These are phyloP conservation scores for Petrocephalus zakoni DNA, from an alignment of 2,113 vertebrate genomes.

Conservation along the genomic window DNA sequence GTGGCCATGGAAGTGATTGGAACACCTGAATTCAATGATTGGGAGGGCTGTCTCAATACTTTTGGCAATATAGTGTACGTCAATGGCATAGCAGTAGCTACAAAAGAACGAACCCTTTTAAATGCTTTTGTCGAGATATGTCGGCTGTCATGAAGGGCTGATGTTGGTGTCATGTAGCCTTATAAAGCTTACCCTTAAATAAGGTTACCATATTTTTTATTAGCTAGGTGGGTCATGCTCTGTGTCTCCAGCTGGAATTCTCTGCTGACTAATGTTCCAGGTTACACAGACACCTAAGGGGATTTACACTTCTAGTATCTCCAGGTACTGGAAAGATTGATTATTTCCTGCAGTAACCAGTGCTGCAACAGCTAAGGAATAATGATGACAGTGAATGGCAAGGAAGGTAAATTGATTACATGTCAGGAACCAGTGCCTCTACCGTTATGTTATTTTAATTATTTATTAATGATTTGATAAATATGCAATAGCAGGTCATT, in stretches of 20 bases:
- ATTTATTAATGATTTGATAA: not conserved
- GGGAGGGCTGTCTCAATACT: too few species aligned
- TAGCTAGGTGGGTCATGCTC: not conserved
- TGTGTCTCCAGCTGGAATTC: not conserved
- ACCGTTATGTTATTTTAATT: not conserved
- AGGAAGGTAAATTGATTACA: not conserved
- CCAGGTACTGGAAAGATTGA: not conserved
- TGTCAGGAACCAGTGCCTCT: not conserved
- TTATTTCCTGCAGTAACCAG: not conserved
- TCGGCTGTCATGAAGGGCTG: too few species aligned
- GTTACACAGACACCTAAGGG: not conserved
- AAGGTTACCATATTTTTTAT: too few species aligned
- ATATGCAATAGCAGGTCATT: not conserved
- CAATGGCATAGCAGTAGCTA: too few species aligned
- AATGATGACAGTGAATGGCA: not conserved
- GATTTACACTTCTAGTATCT: not conserved
- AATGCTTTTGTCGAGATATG: too few species aligned
- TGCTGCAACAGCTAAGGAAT: not conserved
- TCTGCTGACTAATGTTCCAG: not conserved
- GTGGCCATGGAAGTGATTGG: too few species aligned
- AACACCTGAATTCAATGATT: too few species aligned
- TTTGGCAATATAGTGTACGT: too few species aligned
- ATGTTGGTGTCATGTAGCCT: too few species aligned
- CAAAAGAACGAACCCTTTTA: too few species aligned
- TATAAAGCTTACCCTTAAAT: too few species aligned